A percentile compares a stretch with the other conserved stretches of the same genome.
Evolutionary conservation across 2,888 invertebrate genomes (phyloP).

Genomic region (Pycnomerus fuliginosus): DNA sequence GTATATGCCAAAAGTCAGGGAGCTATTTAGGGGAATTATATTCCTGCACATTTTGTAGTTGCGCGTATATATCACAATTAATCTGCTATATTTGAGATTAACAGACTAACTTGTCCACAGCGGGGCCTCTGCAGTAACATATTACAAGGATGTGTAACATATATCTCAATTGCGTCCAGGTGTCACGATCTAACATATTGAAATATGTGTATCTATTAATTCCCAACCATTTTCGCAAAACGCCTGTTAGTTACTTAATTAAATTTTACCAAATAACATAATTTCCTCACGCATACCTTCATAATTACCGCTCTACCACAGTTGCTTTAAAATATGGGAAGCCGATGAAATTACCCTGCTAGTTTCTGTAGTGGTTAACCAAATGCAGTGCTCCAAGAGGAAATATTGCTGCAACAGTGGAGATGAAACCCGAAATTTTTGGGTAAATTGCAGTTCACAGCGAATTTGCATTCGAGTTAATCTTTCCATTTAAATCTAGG

Average conservation of each 20-base stretch:
- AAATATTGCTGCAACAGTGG: too few relatives aligned
- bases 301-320: conserved; percentile 8
- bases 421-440: too few relatives aligned
- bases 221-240: conserved; percentile 15
- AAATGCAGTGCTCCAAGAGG: too few relatives aligned
- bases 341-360: conserved; percentile 11
- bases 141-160: conserved; percentile 7
- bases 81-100: conserved; percentile 19
- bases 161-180: conserved; percentile 16
- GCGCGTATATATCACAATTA: conserved; percentile 10
- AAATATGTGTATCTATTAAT: conserved; percentile 11
- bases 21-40: too few relatives aligned
- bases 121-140: conserved; percentile 14
- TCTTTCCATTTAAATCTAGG: too few relatives aligned
- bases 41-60: too few relatives aligned
- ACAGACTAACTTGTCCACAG: conserved; percentile 18
- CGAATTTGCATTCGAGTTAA: too few relatives aligned
- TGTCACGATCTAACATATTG: conserved; percentile 22
- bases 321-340: conserved; percentile 16
- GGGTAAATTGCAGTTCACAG: too few relatives aligned
- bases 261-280: conserved; percentile 11
- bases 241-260: conserved; percentile 11
- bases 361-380: conserved; percentile 6
- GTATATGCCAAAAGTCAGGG: too few relatives aligned
- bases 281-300: conserved; percentile 14